These are phyloP conservation scores for Diachasma alloeum DNA, from an alignment of 1,140 invertebrate genomes.

Conservation along the genomic window DNA sequence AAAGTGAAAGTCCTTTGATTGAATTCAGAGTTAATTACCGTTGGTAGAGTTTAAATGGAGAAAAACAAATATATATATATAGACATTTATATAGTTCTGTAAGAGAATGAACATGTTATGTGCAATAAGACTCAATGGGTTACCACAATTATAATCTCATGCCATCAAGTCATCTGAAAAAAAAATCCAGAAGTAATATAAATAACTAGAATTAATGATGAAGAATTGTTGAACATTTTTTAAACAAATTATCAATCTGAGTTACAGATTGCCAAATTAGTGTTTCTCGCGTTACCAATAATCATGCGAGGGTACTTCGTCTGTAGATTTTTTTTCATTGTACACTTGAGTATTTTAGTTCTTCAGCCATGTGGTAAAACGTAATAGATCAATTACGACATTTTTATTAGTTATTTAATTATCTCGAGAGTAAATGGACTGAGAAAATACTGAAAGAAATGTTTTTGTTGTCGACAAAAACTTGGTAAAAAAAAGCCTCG, in stretches of 20 bases:
- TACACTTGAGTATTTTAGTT: too few relatives aligned
- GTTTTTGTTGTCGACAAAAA: too few relatives aligned
- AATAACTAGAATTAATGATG: slow-evolving; percentile 38
- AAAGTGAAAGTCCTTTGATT: slow-evolving; percentile 39
- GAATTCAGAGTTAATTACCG: background rate
- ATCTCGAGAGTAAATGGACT: too few relatives aligned
- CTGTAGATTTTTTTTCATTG: slow-evolving; percentile 32
- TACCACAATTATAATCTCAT: slow-evolving; percentile 56
- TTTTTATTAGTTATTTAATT: too few relatives aligned
- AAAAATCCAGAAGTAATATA: slow-evolving; percentile 27
- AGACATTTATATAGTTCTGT: background rate
- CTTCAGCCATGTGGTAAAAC: too few relatives aligned
- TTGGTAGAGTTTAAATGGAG: background rate
- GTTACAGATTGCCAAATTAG: background rate
- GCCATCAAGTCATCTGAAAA: slow-evolving; percentile 41
- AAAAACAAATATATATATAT: slow-evolving; percentile 1
- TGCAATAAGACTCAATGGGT: slow-evolving; percentile 57
- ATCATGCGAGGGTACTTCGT: slow-evolving; percentile 39
- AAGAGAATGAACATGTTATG: slow-evolving; percentile 43
- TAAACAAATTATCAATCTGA: slow-evolving; percentile 4
- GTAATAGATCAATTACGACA: too few relatives aligned
- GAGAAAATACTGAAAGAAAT: too few relatives aligned
- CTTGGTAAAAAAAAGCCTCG: too few relatives aligned
- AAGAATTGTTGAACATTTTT: slow-evolving; percentile 37
- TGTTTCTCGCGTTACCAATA: background rate